Percentiles rank a stretch among this genome's conserved stretches.
These are phyloP conservation scores for Collichthys lucidus DNA, from an alignment of 2,113 vertebrate species.

Conservation along the genomic window DNA sequence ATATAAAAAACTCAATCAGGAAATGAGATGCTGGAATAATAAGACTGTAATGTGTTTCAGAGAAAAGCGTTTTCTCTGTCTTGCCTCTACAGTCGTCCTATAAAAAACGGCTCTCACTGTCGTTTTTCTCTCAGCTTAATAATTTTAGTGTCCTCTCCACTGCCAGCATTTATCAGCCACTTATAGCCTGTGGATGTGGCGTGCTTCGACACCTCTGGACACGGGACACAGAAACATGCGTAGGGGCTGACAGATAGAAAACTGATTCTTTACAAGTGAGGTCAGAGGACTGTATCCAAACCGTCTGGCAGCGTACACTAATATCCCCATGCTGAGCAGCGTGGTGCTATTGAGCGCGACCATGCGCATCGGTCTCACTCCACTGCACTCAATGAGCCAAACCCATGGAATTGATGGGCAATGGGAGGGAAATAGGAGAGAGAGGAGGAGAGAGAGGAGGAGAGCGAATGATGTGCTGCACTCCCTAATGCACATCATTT, in stretches of 20 bases:
- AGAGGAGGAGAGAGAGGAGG: conserved; percentile 23
- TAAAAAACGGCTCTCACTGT: conserved; percentile 33
- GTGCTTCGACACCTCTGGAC: conserved; percentile 43
- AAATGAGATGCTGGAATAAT: background rate
- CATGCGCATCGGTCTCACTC: conserved; percentile 78
- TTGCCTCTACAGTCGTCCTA: conserved; percentile 3
- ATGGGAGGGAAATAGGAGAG: conserved; percentile 61
- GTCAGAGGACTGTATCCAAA: conserved; percentile 76
- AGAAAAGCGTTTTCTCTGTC: conserved; percentile 17
- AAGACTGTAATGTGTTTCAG: conserved; percentile 8
- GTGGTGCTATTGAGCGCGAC: conserved; percentile 73
- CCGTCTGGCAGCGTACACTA: conserved; percentile 75
- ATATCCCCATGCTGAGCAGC: conserved; percentile 76
- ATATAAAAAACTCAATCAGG: conserved; percentile 7
- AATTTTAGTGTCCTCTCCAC: conserved; percentile 32
- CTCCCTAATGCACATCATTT: conserved; percentile 65
- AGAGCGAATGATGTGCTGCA: conserved; percentile 55
- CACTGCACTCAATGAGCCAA: conserved; percentile 69
- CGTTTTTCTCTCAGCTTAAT: conserved; percentile 33
- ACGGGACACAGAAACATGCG: conserved; percentile 33
- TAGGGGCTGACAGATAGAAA: conserved; percentile 68
- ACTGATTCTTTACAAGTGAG: conserved; percentile 78
- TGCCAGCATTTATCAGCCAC: conserved; percentile 54
- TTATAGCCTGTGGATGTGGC: conserved; percentile 17
- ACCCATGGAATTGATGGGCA: conserved; percentile 69